Evolutionary conservation across 2,797 vertebrate species (phyloP).

Genomic region (Acipenser oxyrinchus): DNA sequence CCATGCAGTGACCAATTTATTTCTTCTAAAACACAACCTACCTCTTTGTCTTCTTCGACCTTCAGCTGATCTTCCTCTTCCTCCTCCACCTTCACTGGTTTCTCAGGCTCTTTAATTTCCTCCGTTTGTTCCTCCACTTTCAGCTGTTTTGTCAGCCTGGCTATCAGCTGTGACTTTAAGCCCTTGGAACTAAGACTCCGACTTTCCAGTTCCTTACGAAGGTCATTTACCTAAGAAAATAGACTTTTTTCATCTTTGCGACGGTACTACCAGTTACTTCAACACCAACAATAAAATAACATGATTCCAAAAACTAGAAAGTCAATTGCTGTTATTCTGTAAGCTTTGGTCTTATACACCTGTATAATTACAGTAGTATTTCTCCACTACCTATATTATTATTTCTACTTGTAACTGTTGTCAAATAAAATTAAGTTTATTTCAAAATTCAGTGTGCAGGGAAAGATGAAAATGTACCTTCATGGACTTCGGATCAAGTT

Average conservation of each 20-base stretch:
- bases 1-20: too few species aligned
- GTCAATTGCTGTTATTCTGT: too few species aligned
- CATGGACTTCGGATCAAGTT: constrained; percentile 98
- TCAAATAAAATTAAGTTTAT: too few species aligned
- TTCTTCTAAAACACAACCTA: constrained; percentile 30
- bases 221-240: constrained; percentile 79
- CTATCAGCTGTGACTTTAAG: constrained; percentile 94
- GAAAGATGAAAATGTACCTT: constrained; percentile 61
- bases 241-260: too few species aligned
- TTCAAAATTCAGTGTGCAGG: too few species aligned
- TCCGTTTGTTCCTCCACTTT: constrained; percentile 96
- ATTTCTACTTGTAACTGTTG: too few species aligned
- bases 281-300: too few species aligned
- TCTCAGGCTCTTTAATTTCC: constrained; percentile 93
- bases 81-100: constrained; percentile 74
- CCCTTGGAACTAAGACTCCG: constrained; percentile 92
- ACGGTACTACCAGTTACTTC: too few species aligned
- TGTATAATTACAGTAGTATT: too few species aligned
- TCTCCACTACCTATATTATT: too few species aligned
- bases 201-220: constrained; percentile 95
- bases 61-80: constrained; percentile 81
- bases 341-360: too few species aligned
- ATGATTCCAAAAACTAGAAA: too few species aligned
- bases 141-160: constrained; percentile 92
- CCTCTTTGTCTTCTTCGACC: constrained; percentile 89